A percentile compares a stretch with the other conserved stretches of the same genome.
Evolutionary conservation across 2,797 vertebrate species (phyloP).

Genomic region (Netta rufina): DNA sequence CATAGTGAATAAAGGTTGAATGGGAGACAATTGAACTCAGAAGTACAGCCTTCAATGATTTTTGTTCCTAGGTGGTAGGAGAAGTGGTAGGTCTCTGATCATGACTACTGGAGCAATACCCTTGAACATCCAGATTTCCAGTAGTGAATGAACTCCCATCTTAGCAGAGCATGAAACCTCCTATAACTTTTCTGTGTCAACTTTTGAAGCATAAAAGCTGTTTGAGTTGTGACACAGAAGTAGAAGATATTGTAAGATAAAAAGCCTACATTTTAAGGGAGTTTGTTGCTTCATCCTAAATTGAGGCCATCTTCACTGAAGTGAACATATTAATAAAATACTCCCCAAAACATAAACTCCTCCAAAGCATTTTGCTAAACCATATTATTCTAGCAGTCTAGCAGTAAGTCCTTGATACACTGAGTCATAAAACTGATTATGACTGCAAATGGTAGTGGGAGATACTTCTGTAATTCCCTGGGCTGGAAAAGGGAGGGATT

Average conservation of each 20-base stretch:
- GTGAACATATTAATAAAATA: background rate
- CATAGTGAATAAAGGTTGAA: background rate
- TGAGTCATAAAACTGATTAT: background rate
- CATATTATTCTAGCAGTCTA: background rate
- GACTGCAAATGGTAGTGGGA: background rate
- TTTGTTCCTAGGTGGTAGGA: background rate
- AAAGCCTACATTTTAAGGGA: rapidly evolving
- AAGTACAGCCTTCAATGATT: background rate
- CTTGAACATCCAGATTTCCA: background rate
- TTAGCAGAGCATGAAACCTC: background rate
- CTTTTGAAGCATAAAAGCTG: background rate
- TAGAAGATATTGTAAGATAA: background rate
- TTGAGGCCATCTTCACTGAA: rapidly evolving
- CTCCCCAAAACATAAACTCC: background rate
- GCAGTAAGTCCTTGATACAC: background rate
- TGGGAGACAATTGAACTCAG: background rate
- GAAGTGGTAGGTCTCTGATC: background rate
- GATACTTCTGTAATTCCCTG: background rate
- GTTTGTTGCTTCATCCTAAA: background rate
- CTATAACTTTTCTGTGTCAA: background rate
- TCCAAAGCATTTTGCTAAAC: background rate
- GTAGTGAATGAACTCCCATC: background rate
- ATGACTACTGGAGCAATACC: background rate
- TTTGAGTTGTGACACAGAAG: background rate
- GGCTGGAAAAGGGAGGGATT: background rate